Conservation (phyloP, 2,888 invertebrate species). For the Meganola albula region DNA sequence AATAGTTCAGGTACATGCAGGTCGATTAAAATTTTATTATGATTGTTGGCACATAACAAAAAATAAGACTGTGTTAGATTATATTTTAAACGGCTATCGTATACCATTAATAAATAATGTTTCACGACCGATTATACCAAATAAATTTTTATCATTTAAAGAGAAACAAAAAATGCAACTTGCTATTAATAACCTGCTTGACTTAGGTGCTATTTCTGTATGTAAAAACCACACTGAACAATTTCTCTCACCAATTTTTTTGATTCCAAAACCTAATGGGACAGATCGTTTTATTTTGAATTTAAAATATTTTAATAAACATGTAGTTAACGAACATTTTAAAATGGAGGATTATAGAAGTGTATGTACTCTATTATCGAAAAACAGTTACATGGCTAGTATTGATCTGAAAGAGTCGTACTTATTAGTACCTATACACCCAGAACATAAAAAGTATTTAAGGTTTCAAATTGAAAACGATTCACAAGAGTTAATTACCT, state of each 20-base stretch:
- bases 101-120: no score
- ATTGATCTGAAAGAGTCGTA: conserved; percentile 2
- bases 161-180: no score
- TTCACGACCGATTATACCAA: no score
- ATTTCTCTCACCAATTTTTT: not conserved
- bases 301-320: not conserved
- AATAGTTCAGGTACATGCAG: conserved; percentile 10
- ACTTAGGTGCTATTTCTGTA: not conserved
- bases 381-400: not conserved
- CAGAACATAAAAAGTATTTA: conserved; percentile 5
- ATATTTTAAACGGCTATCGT: conserved; percentile 12
- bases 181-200: not conserved
- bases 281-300: not conserved
- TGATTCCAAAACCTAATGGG: conserved; percentile 1
- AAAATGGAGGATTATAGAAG: conserved; percentile 3
- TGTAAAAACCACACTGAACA: not conserved
- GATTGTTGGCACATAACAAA: conserved; percentile 17
- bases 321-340: not conserved
- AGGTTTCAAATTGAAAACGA: conserved; percentile 5
- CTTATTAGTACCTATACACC: conserved; percentile 1
- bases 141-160: no score
- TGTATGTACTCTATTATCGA: not conserved
- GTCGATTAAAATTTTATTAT: conserved; percentile 17
- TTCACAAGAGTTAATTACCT: not conserved
- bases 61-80: conserved; percentile 11